phyloP scores from a whole-genome alignment of 2,888 invertebrate genomes.

The Eurytoma adleriae region DNA sequence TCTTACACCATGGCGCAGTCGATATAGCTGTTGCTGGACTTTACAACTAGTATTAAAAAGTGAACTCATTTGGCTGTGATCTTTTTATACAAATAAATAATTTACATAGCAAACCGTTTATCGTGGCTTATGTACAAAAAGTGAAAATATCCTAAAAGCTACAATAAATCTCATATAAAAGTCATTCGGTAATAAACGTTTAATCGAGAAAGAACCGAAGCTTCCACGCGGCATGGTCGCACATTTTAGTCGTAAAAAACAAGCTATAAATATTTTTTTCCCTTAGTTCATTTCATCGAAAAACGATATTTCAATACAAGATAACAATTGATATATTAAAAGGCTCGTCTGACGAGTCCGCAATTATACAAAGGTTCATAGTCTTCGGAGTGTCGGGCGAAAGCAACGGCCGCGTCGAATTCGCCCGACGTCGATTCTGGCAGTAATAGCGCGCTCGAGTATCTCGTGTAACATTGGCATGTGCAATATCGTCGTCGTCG shows the following conservation, averaged over 20 bases:
- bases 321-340: conserved; percentile 49
- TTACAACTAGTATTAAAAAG: conserved; percentile 23
- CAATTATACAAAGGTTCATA: conserved; percentile 43
- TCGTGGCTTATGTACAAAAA: conserved; percentile 52
- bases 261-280: conserved; percentile 50
- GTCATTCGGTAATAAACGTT: conserved; percentile 25
- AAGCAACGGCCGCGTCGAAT: conserved; percentile 15
- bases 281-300: conserved; percentile 25
- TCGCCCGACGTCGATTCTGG: conserved; percentile 42
- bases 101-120: conserved; percentile 37
- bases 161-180: conserved; percentile 53
- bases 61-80: background rate
- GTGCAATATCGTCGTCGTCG: conserved; percentile 40
- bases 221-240: conserved; percentile 10
- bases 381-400: conserved; percentile 44
- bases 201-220: conserved; percentile 3
- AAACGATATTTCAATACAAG: conserved; percentile 47
- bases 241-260: conserved; percentile 34
- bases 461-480: conserved; percentile 42
- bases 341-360: conserved; percentile 41
- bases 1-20: conserved; percentile 1
- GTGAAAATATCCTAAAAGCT: conserved; percentile 50
- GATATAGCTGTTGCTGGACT: conserved; percentile 13
- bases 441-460: conserved; percentile 41
- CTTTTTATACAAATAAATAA: conserved; percentile 38